Conservation (phyloP, 2,797 vertebrate genomes). For the Distichodus sexfasciatus region DNA sequence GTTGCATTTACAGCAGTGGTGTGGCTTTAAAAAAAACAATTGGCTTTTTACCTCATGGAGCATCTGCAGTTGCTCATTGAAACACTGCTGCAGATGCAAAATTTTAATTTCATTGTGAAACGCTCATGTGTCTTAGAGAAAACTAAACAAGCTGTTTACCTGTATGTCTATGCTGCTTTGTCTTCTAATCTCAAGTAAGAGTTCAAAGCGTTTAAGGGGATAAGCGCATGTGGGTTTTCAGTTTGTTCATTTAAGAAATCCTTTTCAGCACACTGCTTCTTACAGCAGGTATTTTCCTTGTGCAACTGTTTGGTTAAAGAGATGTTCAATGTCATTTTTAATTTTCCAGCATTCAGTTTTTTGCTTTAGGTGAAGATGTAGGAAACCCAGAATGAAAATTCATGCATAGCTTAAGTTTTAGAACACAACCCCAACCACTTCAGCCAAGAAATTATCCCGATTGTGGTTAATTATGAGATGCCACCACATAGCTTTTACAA, state of each 20-base stretch:
- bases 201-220: not conserved
- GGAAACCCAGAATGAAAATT: not conserved
- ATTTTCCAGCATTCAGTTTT: not conserved
- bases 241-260: constrained; percentile 17
- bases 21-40: constrained; percentile 46
- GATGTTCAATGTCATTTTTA: constrained; percentile 25
- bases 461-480: not conserved
- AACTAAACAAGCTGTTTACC: constrained; percentile 65
- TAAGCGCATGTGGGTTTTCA: not conserved
- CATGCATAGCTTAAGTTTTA: constrained; percentile 2
- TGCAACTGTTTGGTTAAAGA: constrained; percentile 22
- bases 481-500: not conserved
- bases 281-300: constrained; percentile 32
- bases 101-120: constrained; percentile 70
- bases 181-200: constrained; percentile 28
- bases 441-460: constrained; percentile 6
- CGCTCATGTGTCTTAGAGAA: constrained; percentile 63
- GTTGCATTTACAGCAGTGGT: constrained; percentile 72
- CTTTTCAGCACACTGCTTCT: constrained; percentile 12
- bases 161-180: constrained; percentile 62
- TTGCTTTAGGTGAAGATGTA: constrained; percentile 15
- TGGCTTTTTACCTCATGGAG: not conserved
- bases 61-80: constrained; percentile 18
- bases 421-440: not conserved
- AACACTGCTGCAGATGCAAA: constrained; percentile 72